Base-by-base conservation (phyloP, 1,140 invertebrate species). In the Anastrepha obliqua region DNA sequence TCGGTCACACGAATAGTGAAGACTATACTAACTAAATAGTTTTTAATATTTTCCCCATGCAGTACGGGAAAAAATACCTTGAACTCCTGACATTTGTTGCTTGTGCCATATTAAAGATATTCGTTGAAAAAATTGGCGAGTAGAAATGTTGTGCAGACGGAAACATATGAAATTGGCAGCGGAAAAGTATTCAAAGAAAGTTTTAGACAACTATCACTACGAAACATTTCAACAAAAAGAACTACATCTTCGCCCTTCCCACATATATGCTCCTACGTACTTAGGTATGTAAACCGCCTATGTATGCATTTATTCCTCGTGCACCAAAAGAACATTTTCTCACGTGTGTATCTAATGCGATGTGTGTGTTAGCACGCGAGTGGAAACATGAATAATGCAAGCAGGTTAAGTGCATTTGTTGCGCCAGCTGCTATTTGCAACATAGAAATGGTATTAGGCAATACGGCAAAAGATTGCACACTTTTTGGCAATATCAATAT, bases 331-430 rank as follows among this genome's bases (percentile, higher is more conserved):
- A 8, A 11, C 51, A 81, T 29, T 81, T 58, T 55, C 74, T 55
- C 74, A 47, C 17, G 44, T 47, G 3, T 1, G 47, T 29, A 29
- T 81, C 13, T 81, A 81, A 20, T 70, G 15, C 4, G 8, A 13
- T 39, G 70, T 47, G 7, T 20, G 44, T 81, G 74, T 81, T 81
- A 81, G 47, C 47, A 55, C 74, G 44, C 74, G 74, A 51, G 47
- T 20, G 47, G 55, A 81, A 55, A 55, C 44, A 81, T 81, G 74
- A 81, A 81, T 55, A 81, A 81, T 81, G 44, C 74, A 81, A 55
- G 74, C 47, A 55, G 74, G 74, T 81, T 81, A 81, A 81, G 74
- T 81, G 74, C 74, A 81, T 81, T 81, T 81, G 74, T 55, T 81
- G 74, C 74, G 47, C 74, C 74, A 81, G 74, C 74, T 81, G 74